Evolutionary conservation across 2,888 invertebrate species (phyloP).

Genomic region (Diloba caeruleocephala): DNA sequence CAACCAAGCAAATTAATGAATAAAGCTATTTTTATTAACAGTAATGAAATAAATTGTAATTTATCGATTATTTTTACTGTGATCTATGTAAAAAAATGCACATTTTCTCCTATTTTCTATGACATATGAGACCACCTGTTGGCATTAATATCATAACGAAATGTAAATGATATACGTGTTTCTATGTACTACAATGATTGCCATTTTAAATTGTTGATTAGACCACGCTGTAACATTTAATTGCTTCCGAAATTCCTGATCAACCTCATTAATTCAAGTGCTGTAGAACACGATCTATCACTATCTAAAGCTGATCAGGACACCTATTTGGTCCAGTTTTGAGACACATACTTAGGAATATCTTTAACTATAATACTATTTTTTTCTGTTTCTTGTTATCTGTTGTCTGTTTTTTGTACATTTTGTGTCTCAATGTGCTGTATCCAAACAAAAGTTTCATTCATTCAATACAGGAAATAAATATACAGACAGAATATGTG

Average conservation of each 20-base stretch:
- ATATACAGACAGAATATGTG: too few relatives aligned
- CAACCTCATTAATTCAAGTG: too few relatives aligned
- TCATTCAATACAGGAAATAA: background rate
- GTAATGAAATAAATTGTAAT: background rate
- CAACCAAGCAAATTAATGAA: background rate
- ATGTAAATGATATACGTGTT: slow-evolving; percentile 11
- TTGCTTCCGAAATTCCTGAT: too few relatives aligned
- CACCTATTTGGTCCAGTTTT: too few relatives aligned
- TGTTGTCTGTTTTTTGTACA: too few relatives aligned
- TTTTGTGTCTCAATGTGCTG: too few relatives aligned
- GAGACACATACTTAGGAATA: too few relatives aligned
- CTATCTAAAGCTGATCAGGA: too few relatives aligned
- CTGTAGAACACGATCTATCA: too few relatives aligned
- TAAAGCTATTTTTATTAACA: background rate
- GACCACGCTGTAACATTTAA: background rate
- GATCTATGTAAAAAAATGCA: background rate
- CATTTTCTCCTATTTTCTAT: slow-evolving; percentile 41
- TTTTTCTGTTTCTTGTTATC: too few relatives aligned
- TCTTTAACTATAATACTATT: too few relatives aligned
- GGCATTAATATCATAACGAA: slow-evolving; percentile 50
- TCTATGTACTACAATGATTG: slow-evolving; percentile 10
- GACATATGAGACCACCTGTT: slow-evolving; percentile 68
- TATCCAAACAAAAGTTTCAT: too few relatives aligned
- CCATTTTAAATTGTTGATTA: background rate
- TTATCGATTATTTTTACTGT: background rate